A percentile compares a stretch with the other conserved stretches of the same genome.
Evolutionary conservation across 2,888 invertebrate genomes (phyloP).

Genomic region (Cheilosia variabilis): DNA sequence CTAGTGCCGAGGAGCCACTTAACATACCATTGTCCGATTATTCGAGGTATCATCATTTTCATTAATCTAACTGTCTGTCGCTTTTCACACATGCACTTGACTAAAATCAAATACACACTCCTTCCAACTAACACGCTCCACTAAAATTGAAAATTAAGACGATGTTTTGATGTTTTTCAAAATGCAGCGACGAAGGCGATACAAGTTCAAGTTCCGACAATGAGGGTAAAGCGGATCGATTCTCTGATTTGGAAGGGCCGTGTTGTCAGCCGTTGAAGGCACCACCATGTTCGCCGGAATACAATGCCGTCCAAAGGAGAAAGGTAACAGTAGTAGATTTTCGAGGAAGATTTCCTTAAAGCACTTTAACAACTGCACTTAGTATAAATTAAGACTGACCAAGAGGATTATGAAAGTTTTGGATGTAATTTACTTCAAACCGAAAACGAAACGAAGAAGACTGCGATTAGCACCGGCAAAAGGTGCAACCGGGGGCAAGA

Average conservation of each 20-base stretch:
- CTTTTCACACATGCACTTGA: neutral
- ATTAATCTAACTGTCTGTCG: constrained; percentile 8
- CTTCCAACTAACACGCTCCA: constrained; percentile 22
- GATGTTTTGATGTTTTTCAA: constrained; percentile 17
- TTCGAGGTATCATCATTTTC: constrained; percentile 87
- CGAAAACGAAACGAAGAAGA: constrained; percentile 9
- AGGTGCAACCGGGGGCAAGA: neutral
- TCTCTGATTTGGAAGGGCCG: constrained; percentile 82
- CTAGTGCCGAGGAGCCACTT: constrained; percentile 94
- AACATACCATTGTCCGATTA: constrained; percentile 94
- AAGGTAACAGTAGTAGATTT: constrained; percentile 78
- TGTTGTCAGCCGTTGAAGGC: constrained; percentile 84
- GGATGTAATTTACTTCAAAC: constrained; percentile 81
- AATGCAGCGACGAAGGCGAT: constrained; percentile 90
- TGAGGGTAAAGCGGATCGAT: constrained; percentile 83
- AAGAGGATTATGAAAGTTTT: constrained; percentile 81
- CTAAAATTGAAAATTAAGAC: constrained; percentile 4
- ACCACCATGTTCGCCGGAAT: constrained; percentile 89
- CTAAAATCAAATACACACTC: constrained; percentile 3
- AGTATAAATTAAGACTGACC: constrained; percentile 80
- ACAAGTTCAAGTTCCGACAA: constrained; percentile 90
- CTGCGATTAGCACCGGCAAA: constrained; percentile 5
- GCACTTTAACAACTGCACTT: constrained; percentile 26
- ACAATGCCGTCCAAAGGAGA: constrained; percentile 79
- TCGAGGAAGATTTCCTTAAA: neutral